Percentiles rank a stretch among this genome's conserved stretches.
Evolutionary conservation across 2,888 invertebrate species (phyloP).

Genomic region (Leptodirus hochenwartii): DNA sequence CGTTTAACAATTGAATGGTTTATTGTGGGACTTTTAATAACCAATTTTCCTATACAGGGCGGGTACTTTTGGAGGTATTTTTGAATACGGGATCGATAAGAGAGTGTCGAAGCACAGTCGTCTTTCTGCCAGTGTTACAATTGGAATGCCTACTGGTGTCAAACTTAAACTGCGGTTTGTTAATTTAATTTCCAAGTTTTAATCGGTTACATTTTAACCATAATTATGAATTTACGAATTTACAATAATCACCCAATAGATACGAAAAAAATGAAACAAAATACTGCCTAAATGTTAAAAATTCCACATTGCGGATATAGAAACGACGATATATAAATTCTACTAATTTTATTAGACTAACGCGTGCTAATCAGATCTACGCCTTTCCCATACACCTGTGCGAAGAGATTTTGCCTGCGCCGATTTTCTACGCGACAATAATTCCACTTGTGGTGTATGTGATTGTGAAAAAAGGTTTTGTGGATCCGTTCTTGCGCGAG

Average conservation of each 20-base stretch:
- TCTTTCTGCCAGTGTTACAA: slow-evolving; percentile 63
- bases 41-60: slow-evolving; percentile 33
- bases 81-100: slow-evolving; percentile 87
- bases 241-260: too few species aligned
- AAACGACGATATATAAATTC: too few species aligned
- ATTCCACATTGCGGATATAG: too few species aligned
- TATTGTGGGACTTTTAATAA: not conserved
- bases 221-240: too few species aligned
- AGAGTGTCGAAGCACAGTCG: slow-evolving; percentile 81
- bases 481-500: slow-evolving; percentile 68
- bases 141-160: slow-evolving; percentile 80
- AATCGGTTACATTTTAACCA: too few species aligned
- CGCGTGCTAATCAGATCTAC: slow-evolving; percentile 74
- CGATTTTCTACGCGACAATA: slow-evolving; percentile 83
- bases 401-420: slow-evolving; percentile 76
- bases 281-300: too few species aligned
- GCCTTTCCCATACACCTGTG: slow-evolving; percentile 79
- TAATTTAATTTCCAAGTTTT: slow-evolving; percentile 3
- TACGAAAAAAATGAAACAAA: too few species aligned
- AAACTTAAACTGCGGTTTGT: slow-evolving; percentile 68
- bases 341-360: too few species aligned
- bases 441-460: slow-evolving; percentile 71
- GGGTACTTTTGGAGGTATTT: slow-evolving; percentile 70
- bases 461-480: slow-evolving; percentile 63
- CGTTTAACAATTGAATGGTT: slow-evolving; percentile 23